A percentile compares a stretch with the other conserved stretches of the same genome.
Evolutionary conservation across 2,888 invertebrate species (phyloP).

Genomic region (Drosophila gaucha): DNA sequence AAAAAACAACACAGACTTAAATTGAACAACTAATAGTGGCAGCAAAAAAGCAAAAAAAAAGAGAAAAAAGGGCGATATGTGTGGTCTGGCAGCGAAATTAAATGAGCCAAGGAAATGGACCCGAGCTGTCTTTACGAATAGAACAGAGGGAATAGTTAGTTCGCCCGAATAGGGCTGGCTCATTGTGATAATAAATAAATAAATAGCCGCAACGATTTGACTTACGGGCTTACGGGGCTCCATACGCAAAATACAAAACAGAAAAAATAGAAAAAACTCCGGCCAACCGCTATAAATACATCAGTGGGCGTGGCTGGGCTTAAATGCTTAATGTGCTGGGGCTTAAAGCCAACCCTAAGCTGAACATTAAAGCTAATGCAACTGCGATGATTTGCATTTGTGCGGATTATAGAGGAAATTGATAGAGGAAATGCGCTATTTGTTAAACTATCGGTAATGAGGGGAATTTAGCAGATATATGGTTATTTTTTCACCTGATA

Average conservation of each 20-base stretch:
- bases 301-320: slow-evolving; percentile 58
- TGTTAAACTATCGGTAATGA: slow-evolving; percentile 20
- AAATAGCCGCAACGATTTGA: slow-evolving; percentile 54
- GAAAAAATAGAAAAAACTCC: neutral
- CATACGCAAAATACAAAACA: slow-evolving; percentile 28
- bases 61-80: slow-evolving; percentile 48
- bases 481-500: no score
- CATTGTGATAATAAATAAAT: slow-evolving; percentile 76
- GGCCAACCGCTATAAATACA: slow-evolving; percentile 59
- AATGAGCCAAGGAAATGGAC: slow-evolving; percentile 55
- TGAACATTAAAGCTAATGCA: slow-evolving; percentile 46
- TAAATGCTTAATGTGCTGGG: slow-evolving; percentile 58
- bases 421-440: slow-evolving; percentile 41
- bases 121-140: slow-evolving; percentile 18
- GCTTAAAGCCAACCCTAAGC: slow-evolving; percentile 50
- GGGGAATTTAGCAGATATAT: neutral
- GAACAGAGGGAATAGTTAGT: slow-evolving; percentile 8
- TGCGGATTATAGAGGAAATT: slow-evolving; percentile 34
- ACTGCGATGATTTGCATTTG: slow-evolving; percentile 47
- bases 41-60: slow-evolving; percentile 3
- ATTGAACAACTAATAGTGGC: slow-evolving; percentile 66
- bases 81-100: slow-evolving; percentile 59
- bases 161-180: slow-evolving; percentile 60
- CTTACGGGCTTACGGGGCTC: slow-evolving; percentile 39
- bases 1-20: slow-evolving; percentile 28